Evolutionary conservation across 2,113 vertebrate species (phyloP).

Genomic region (Gnathonemus echidnorhynchus): DNA sequence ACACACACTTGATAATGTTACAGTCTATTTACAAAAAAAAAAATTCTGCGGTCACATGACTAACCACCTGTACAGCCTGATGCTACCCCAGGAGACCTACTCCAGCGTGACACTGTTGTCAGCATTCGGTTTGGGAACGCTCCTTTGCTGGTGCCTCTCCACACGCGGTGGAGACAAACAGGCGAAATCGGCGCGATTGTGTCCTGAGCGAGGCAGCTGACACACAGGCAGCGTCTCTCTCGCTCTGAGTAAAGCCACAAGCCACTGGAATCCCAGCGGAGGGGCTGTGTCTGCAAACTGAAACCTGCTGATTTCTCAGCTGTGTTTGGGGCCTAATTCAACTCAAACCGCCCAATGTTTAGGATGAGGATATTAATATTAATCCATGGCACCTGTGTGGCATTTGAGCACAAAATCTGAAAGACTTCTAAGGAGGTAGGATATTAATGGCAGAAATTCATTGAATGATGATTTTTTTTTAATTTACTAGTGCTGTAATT

Average conservation of each 20-base stretch:
- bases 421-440: background rate
- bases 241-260: background rate
- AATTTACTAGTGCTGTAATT: background rate
- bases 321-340: background rate
- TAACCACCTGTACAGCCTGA: background rate
- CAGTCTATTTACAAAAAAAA: background rate
- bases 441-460: background rate
- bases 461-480: background rate
- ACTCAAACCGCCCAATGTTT: background rate
- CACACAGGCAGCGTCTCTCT: background rate
- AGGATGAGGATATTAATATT: background rate
- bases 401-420: background rate
- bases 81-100: slow-evolving; percentile 7
- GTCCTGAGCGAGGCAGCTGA: background rate
- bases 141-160: background rate
- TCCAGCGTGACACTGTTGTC: background rate
- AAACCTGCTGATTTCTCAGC: background rate
- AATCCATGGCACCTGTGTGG: background rate
- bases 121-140: background rate
- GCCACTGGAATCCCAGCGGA: background rate
- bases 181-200: background rate
- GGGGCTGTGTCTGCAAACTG: background rate
- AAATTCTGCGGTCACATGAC: background rate
- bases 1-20: no score
- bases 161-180: background rate